These are phyloP conservation scores for Babylonia areolata DNA, from an alignment of 1,140 invertebrate genomes.

Conservation along the genomic window DNA sequence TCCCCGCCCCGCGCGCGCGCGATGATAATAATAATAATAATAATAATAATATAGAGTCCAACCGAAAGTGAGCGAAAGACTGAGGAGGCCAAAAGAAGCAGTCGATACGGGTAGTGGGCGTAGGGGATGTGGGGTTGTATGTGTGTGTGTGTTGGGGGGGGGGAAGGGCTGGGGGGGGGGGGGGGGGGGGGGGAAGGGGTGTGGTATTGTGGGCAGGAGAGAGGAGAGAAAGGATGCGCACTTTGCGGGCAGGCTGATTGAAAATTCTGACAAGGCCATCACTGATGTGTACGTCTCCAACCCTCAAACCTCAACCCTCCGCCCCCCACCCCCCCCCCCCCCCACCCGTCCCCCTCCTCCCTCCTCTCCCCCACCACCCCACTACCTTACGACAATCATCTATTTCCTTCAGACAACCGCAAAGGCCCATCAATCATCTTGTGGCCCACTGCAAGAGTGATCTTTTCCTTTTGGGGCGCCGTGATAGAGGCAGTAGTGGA, in stretches of 20 bases:
- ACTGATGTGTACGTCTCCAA: not conserved
- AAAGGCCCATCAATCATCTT: slow-evolving; percentile 19
- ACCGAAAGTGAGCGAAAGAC: no score
- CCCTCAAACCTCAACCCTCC: no score
- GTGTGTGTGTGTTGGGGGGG: no score
- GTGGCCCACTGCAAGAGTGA: not conserved
- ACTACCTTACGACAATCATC: slow-evolving; percentile 19
- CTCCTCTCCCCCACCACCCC: no score
- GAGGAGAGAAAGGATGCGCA: not conserved
- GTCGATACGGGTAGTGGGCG: not conserved
- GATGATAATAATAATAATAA: not conserved
- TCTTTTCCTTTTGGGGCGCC: slow-evolving; percentile 12
- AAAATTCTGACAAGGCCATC: not conserved
- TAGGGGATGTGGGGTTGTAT: no score
- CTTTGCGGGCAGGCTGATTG: not conserved
- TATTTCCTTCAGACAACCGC: slow-evolving; percentile 18
- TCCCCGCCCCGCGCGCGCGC: not conserved
- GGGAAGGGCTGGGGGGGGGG: no score
- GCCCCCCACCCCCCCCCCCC: no score
- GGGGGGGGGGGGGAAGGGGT: not conserved
- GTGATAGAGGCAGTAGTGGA: no score
- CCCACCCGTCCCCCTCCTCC: no score
- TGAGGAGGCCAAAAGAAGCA: not conserved
- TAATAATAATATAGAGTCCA: no score
- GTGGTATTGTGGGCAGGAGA: not conserved